These are phyloP conservation scores for Pithys albifrons DNA, from an alignment of 2,113 vertebrate genomes.

Conservation along the genomic window DNA sequence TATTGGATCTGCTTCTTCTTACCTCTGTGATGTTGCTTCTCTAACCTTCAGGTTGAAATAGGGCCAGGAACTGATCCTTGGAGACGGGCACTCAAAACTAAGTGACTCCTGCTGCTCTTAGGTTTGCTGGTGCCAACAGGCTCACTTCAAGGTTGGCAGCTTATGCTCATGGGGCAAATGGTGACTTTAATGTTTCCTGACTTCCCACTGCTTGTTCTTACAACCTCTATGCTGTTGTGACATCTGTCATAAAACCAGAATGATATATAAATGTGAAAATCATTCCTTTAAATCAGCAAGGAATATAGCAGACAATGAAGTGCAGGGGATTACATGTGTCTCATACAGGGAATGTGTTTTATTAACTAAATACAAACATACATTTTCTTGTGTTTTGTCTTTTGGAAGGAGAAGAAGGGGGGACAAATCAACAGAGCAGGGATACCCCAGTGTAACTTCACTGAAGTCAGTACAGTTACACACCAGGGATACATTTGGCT, in stretches of 20 bases:
- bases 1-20: background rate
- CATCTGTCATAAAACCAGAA: background rate
- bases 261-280: background rate
- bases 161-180: background rate
- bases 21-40: background rate
- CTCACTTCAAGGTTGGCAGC: background rate
- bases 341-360: background rate
- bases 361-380: conserved; percentile 16
- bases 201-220: background rate
- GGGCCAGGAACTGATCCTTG: background rate
- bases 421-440: background rate
- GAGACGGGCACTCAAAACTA: background rate
- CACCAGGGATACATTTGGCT: conserved; percentile 54
- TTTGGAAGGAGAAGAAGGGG: background rate
- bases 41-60: background rate
- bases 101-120: background rate
- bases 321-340: background rate
- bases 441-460: background rate
- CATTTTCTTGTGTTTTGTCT: conserved; percentile 5
- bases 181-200: background rate
- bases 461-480: conserved; percentile 19
- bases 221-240: background rate
- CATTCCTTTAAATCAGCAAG: background rate
- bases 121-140: background rate
- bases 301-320: background rate